Conservation (phyloP, 2,888 invertebrate genomes). For the Clusia tigrina region DNA sequence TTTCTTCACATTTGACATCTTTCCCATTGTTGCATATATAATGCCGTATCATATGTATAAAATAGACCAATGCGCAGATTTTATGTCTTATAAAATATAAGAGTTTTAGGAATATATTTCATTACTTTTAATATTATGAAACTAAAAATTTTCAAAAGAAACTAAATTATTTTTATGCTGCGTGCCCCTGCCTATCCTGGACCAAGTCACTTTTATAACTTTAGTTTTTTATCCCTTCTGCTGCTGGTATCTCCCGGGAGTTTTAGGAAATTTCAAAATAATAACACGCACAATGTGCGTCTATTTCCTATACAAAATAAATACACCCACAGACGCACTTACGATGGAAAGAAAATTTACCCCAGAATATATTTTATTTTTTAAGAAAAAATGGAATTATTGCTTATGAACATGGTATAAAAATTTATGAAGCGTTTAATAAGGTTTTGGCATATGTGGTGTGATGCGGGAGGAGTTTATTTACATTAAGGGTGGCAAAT, state of each 20-base stretch:
- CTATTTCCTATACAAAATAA: background rate
- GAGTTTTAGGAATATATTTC: too few relatives aligned
- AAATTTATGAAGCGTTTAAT: conserved; percentile 61
- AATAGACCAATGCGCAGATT: too few relatives aligned
- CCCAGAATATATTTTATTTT: background rate
- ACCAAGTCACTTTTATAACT: background rate
- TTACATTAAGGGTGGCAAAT: conserved; percentile 15
- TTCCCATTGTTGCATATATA: too few relatives aligned
- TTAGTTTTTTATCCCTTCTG: background rate
- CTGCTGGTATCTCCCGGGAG: background rate
- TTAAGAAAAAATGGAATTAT: conserved; percentile 39
- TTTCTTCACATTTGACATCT: too few relatives aligned
- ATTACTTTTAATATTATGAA: too few relatives aligned
- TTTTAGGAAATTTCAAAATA: background rate
- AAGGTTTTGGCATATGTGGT: conserved; percentile 46
- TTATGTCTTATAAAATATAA: too few relatives aligned
- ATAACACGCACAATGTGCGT: background rate
- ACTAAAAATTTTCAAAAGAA: too few relatives aligned
- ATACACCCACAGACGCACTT: background rate
- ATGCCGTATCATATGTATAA: too few relatives aligned
- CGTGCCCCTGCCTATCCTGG: too few relatives aligned
- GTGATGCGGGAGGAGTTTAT: background rate
- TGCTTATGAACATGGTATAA: conserved; percentile 58
- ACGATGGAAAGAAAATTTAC: background rate
- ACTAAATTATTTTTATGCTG: too few relatives aligned